Evolutionary conservation across 1,140 invertebrate genomes (phyloP), one percentile per base, ranked within the genome.

Genomic region (Camponotus vicinus): DNA sequence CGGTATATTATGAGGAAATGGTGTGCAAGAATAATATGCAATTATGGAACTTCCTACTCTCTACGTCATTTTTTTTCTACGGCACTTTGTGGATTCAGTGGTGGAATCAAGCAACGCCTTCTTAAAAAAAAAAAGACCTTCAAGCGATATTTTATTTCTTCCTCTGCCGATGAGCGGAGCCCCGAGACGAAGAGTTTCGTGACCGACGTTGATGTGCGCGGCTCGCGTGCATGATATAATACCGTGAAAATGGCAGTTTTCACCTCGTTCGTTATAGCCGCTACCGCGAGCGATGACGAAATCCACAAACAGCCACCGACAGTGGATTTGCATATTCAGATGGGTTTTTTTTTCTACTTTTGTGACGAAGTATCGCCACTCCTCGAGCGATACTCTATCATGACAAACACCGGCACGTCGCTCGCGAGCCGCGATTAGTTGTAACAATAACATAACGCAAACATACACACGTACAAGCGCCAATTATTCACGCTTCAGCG

Each of bases 231-330:
- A n/a, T 73, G 67, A 82, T 34, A 45, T 61, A 75, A 83, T 42
- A 37, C 37, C 40, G 40, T 73, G 79, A 75, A 83, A 75, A 75
- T 37, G 79, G 13, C 32, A 49, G 52, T 83, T 83, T 83, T 83
- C 55, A 61, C 69, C 40, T 63, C 69, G 67, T 61, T 70, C 13
- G 49, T 59, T 40, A 37, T 7, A 37, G 18, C 32, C 18, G n/a
- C 15, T 79, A 18, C 55, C 18, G 49, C 21, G 37, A 6, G 18
- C 61, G 37, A 61, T 11, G 42, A 7, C 42, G 52, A 49, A 67
- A 5, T 45, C 32, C 76, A 8, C 15, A 45, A 66, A 70, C n/a
- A 5, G 6, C 21, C 37, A n/a, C 27, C 32, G 40, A 52, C 18
- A 52, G 13, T 4, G 61, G 37, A 61, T 83, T n/a, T 11, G 32